These are phyloP conservation scores for Limnephilus lunatus DNA, from an alignment of 2,888 invertebrate species.

Conservation along the genomic window DNA sequence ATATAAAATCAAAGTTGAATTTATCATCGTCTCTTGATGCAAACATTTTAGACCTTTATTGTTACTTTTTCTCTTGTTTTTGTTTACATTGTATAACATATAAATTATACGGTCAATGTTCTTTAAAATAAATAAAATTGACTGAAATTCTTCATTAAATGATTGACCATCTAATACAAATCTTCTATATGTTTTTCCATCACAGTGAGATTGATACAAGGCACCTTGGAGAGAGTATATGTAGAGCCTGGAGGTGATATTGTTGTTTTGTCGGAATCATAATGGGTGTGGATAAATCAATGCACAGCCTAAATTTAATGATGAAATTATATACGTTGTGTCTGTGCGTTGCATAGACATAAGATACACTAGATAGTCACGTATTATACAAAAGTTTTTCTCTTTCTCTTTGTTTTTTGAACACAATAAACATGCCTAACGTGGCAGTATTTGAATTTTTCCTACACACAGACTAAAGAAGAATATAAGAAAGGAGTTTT, in stretches of 20 bases:
- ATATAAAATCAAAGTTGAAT: too few relatives aligned
- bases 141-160: background rate
- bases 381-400: background rate
- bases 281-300: background rate
- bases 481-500: too few relatives aligned
- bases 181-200: background rate
- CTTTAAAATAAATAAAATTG: too few relatives aligned
- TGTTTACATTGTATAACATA: too few relatives aligned
- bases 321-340: background rate
- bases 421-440: too few relatives aligned
- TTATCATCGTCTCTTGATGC: too few relatives aligned
- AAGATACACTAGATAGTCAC: background rate
- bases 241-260: background rate
- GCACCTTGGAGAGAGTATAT: background rate
- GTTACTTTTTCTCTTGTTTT: too few relatives aligned
- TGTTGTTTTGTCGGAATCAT: background rate
- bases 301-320: background rate
- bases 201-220: background rate
- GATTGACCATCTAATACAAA: background rate
- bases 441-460: too few relatives aligned
- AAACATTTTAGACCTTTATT: too few relatives aligned
- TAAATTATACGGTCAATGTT: too few relatives aligned
- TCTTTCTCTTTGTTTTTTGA: too few relatives aligned
- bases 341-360: background rate
- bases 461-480: too few relatives aligned